Percentiles rank a stretch among this genome's conserved stretches.
These are phyloP conservation scores for Tachina grossa DNA, from an alignment of 2,888 invertebrate species.

Conservation along the genomic window DNA sequence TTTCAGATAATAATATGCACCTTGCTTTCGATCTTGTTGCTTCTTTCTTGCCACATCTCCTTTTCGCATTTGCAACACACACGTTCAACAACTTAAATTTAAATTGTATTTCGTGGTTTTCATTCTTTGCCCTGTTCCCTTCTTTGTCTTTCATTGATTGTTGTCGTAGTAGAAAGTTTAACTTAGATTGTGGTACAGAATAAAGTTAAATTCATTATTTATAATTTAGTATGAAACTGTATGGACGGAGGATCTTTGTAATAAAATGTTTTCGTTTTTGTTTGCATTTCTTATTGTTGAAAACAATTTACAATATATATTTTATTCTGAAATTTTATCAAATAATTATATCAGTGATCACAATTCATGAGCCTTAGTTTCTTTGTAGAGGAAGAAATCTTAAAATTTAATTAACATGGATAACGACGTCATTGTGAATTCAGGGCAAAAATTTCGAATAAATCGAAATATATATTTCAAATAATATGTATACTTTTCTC, in stretches of 20 bases:
- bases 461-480: too few species aligned
- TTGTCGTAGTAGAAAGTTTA: slow-evolving; percentile 51
- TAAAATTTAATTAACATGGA: too few species aligned
- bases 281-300: slow-evolving; percentile 5
- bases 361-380: not conserved
- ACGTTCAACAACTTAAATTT: slow-evolving; percentile 73
- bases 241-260: not conserved
- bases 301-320: slow-evolving; percentile 36
- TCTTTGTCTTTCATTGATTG: slow-evolving; percentile 31
- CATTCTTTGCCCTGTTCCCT: slow-evolving; percentile 41
- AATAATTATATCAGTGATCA: slow-evolving; percentile 37
- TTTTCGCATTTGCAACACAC: slow-evolving; percentile 57
- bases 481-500: too few species aligned
- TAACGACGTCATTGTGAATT: too few species aligned
- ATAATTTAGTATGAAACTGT: slow-evolving; percentile 53
- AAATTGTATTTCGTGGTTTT: slow-evolving; percentile 72
- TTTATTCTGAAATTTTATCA: slow-evolving; percentile 14
- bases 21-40: slow-evolving; percentile 73
- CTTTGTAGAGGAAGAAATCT: not conserved
- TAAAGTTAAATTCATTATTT: slow-evolving; percentile 42
- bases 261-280: slow-evolving; percentile 31
- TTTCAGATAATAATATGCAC: slow-evolving; percentile 81
- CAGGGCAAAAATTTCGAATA: too few species aligned
- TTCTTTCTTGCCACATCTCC: slow-evolving; percentile 53
- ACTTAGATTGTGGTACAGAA: slow-evolving; percentile 26